Evolutionary conservation across 2,888 invertebrate genomes (phyloP).

Genomic region (Escarpia spicata): DNA sequence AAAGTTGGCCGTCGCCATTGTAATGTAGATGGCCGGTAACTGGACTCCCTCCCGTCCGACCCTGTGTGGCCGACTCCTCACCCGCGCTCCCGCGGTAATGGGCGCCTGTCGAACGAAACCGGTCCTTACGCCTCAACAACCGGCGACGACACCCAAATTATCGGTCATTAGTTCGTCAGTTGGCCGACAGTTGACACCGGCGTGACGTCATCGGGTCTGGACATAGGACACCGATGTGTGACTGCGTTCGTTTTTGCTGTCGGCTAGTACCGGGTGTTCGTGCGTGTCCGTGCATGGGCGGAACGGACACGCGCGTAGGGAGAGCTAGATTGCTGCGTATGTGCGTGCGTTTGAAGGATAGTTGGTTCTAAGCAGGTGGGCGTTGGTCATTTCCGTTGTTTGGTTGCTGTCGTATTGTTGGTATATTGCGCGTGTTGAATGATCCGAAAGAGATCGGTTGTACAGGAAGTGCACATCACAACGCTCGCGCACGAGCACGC

Average conservation of each 20-base stretch:
- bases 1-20: background rate
- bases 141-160: constrained; percentile 13
- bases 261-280: background rate
- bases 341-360: background rate
- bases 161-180: constrained; percentile 3
- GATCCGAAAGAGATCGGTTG: background rate
- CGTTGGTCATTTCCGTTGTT: background rate
- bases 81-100: background rate
- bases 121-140: background rate
- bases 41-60: background rate
- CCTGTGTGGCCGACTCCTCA: background rate
- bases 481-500: too few relatives aligned
- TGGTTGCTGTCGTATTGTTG: background rate
- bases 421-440: background rate
- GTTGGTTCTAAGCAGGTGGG: background rate
- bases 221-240: background rate
- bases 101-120: background rate
- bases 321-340: background rate
- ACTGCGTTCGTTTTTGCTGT: background rate
- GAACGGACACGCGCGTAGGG: background rate
- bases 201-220: background rate
- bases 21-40: background rate
- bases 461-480: background rate
- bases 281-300: background rate
- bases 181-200: background rate